Evolutionary conservation across 2,113 vertebrate species (phyloP).

Genomic region (Entelurus aequoreus): DNA sequence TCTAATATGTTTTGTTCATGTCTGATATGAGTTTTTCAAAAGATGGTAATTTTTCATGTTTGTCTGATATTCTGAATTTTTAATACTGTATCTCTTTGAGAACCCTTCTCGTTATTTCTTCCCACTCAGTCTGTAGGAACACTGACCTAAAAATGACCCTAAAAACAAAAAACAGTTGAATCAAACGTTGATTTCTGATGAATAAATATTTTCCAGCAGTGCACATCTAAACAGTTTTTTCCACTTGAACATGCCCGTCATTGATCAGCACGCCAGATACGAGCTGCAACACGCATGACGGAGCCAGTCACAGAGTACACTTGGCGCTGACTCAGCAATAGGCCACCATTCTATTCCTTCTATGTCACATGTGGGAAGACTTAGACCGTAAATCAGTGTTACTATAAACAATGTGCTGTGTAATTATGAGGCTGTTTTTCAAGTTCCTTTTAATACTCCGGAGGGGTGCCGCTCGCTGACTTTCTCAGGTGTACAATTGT

Average conservation of each 20-base stretch:
- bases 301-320: conserved; percentile 38
- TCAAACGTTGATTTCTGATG: neutral
- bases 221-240: conserved; percentile 8
- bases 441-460: conserved; percentile 21
- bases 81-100: too few relatives aligned
- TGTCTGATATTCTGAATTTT: too few relatives aligned
- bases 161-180: neutral
- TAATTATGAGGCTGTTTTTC: conserved; percentile 29
- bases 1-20: too few relatives aligned
- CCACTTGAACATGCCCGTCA: conserved; percentile 3
- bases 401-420: conserved; percentile 15
- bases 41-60: too few relatives aligned
- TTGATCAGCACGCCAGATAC: conserved; percentile 21
- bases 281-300: conserved; percentile 28
- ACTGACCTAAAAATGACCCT: too few relatives aligned
- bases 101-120: neutral
- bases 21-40: too few relatives aligned
- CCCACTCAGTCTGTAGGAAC: neutral
- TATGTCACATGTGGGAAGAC: conserved; percentile 34
- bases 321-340: conserved; percentile 46
- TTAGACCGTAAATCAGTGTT: conserved; percentile 21
- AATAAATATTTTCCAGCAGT: neutral
- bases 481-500: neutral
- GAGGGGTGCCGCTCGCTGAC: conserved; percentile 1
- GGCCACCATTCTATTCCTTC: conserved; percentile 26